Conservation (phyloP, 2,888 invertebrate species). For the Oegoconia quadripuncta region DNA sequence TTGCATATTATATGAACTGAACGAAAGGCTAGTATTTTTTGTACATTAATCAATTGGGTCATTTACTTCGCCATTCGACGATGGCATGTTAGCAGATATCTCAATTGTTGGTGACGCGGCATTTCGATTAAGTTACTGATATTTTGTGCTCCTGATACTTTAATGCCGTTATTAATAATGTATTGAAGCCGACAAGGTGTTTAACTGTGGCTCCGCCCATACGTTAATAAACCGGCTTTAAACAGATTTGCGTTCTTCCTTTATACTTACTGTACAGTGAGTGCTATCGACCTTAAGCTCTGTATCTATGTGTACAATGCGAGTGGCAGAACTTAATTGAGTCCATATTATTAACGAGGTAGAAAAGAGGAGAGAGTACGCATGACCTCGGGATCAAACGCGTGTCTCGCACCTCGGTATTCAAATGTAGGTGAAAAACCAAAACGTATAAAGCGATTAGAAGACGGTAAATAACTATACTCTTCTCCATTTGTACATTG, state of each 20-base stretch:
- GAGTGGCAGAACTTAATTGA: no score
- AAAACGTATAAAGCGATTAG: no score
- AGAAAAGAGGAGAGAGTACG: slow-evolving; percentile 42
- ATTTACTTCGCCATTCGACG: slow-evolving; percentile 10
- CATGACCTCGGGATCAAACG: slow-evolving; percentile 56
- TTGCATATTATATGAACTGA: slow-evolving; percentile 48
- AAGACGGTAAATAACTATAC: no score
- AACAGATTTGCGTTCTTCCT: neutral
- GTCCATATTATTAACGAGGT: slow-evolving; percentile 49
- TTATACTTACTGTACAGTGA: slow-evolving; percentile 6
- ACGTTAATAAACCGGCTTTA: slow-evolving; percentile 17
- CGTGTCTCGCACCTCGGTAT: slow-evolving; percentile 39
- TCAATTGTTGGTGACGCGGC: slow-evolving; percentile 29
- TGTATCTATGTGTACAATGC: slow-evolving; percentile 25
- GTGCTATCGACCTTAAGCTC: slow-evolving; percentile 15
- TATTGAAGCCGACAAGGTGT: slow-evolving; percentile 24
- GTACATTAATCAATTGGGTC: slow-evolving; percentile 12
- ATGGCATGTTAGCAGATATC: slow-evolving; percentile 21
- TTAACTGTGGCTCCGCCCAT: slow-evolving; percentile 24
- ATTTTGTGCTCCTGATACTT: slow-evolving; percentile 24
- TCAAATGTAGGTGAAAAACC: slow-evolving; percentile 47
- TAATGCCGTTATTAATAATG: slow-evolving; percentile 23
- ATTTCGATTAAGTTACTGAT: slow-evolving; percentile 28
- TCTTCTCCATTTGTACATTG: no score
- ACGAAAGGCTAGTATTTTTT: slow-evolving; percentile 21